Conservation (phyloP, 2,113 vertebrate genomes). For the Python bivittatus region DNA sequence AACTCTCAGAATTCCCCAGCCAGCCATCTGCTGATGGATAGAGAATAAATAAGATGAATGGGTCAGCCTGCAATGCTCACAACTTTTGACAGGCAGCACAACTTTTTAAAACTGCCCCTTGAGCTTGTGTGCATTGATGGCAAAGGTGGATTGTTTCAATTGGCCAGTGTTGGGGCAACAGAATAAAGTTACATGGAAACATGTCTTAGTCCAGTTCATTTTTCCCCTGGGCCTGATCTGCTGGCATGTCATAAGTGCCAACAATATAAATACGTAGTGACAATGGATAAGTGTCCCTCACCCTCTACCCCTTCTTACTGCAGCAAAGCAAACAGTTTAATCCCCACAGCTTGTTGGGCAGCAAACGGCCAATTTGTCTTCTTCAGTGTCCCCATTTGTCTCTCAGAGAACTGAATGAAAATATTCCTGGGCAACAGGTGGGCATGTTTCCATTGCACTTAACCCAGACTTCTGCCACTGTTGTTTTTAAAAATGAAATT, state of each 20-base stretch:
- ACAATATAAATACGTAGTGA: background rate
- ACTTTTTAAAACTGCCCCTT: background rate
- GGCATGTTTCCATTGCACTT: constrained; percentile 26
- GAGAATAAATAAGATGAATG: background rate
- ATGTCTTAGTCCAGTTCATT: background rate
- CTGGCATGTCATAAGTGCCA: background rate
- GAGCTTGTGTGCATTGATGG: background rate
- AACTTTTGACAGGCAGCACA: background rate
- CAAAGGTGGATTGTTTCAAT: background rate
- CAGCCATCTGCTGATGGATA: background rate
- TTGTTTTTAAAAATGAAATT: constrained; percentile 43
- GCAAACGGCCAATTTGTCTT: constrained; percentile 18
- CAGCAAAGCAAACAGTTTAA: constrained; percentile 11
- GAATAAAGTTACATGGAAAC: background rate
- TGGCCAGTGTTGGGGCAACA: background rate
- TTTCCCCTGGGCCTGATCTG: background rate
- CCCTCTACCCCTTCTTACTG: background rate
- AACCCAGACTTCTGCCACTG: constrained; percentile 26
- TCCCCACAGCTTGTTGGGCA: background rate
- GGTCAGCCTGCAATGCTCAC: background rate
- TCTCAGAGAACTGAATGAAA: constrained; percentile 26
- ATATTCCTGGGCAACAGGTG: constrained; percentile 25
- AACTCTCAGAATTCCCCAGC: no score
- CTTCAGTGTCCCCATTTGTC: background rate
- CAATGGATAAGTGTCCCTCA: background rate